phyloP scores from a whole-genome alignment of 2,797 vertebrate genomes.

The Alca torda region DNA sequence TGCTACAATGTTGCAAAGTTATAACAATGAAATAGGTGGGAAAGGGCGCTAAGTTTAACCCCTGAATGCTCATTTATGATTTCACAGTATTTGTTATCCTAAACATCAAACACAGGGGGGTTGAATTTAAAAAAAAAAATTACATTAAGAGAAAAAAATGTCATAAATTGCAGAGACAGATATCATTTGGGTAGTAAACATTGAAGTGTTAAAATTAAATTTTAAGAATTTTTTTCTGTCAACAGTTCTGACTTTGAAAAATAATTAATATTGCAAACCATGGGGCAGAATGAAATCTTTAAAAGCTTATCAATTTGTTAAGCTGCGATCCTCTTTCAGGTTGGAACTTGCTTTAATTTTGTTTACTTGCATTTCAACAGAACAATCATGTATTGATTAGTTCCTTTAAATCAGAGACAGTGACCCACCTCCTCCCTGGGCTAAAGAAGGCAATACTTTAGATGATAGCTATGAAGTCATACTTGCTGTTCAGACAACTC shows the following conservation, averaged over 20 bases:
- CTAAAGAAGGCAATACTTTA: fast-evolving
- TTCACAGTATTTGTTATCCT: not conserved
- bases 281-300: not conserved
- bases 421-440: too few relatives aligned
- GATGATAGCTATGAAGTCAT: fast-evolving
- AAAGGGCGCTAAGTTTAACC: fast-evolving
- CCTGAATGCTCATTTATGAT: not conserved
- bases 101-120: not conserved
- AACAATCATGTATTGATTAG: not conserved
- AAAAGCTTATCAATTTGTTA: not conserved
- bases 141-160: not conserved
- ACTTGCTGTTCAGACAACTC: not conserved
- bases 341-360: not conserved
- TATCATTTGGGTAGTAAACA: not conserved
- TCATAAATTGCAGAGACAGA: not conserved
- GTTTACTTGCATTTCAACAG: not conserved
- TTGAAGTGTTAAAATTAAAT: not conserved
- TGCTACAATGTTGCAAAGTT: not conserved
- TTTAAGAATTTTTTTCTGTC: not conserved
- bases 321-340: not conserved
- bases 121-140: not conserved
- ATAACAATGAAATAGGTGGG: not conserved
- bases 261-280: not conserved
- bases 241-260: not conserved
- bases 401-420: not conserved